Evolutionary conservation across 64 coral and sea anemone species (phyloP).

Genomic region (Orbicella faveolata): DNA sequence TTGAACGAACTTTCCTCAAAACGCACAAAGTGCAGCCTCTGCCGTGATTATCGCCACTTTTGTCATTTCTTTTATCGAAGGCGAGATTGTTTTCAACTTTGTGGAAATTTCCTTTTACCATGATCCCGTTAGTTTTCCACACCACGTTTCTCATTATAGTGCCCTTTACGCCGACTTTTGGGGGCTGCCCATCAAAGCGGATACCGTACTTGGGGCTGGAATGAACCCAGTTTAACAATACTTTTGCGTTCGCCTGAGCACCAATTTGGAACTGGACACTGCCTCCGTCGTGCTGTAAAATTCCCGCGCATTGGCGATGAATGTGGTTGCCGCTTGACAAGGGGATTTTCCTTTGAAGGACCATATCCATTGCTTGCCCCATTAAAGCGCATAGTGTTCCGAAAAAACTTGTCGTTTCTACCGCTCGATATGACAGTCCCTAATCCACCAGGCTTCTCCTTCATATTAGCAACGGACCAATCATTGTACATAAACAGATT

Average conservation of each 20-base stretch:
- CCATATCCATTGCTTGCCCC: slow-evolving; percentile 62
- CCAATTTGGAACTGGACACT: slow-evolving; percentile 40
- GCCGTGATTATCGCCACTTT: not conserved
- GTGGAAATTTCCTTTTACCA: slow-evolving; percentile 65
- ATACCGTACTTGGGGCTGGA: slow-evolving; percentile 58
- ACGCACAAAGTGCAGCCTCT: slow-evolving; percentile 38
- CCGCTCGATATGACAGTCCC: slow-evolving; percentile 66
- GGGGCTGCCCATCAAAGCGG: slow-evolving; percentile 67
- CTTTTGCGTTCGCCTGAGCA: slow-evolving; percentile 45
- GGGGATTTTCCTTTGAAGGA: not conserved
- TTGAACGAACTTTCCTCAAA: slow-evolving; percentile 4
- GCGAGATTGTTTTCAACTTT: slow-evolving; percentile 61
- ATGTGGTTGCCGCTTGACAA: slow-evolving; percentile 50
- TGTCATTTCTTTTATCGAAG: slow-evolving; percentile 55
- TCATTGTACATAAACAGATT: slow-evolving; percentile 81
- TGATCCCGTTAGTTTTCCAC: slow-evolving; percentile 49
- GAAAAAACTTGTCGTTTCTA: slow-evolving; percentile 37
- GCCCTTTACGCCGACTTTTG: slow-evolving; percentile 30
- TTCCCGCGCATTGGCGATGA: slow-evolving; percentile 77
- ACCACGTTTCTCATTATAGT: slow-evolving; percentile 54
- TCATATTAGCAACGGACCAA: slow-evolving; percentile 76
- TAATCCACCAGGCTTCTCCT: slow-evolving; percentile 41
- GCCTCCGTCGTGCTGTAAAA: slow-evolving; percentile 60
- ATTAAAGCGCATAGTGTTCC: slow-evolving; percentile 65
- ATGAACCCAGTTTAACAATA: slow-evolving; percentile 54